Evolutionary conservation across 1,140 invertebrate species (phyloP).

Genomic region (Trinorchestia longiramus): DNA sequence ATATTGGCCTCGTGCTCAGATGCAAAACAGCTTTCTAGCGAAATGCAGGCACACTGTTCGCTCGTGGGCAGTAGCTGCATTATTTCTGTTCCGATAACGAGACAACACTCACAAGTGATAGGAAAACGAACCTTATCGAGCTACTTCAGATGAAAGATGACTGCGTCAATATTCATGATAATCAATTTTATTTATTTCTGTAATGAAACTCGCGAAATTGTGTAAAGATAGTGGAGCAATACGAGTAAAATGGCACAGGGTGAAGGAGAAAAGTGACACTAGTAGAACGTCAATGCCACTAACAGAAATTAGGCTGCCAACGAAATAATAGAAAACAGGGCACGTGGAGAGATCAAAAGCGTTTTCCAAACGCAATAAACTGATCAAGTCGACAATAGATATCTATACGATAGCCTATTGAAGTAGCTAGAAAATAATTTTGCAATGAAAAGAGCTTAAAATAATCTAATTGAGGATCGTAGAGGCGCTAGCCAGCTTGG

Average conservation of each 20-base stretch:
- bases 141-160: not conserved
- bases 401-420: not conserved
- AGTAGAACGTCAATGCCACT: no score
- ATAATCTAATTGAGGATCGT: not conserved
- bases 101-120: not conserved
- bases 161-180: not conserved
- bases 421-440: not conserved
- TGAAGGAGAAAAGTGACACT: no score
- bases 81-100: not conserved
- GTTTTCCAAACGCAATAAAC: not conserved
- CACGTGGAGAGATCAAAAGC: not conserved
- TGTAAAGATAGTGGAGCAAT: not conserved
- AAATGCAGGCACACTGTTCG: no score
- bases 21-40: no score
- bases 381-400: not conserved
- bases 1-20: no score
- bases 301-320: not conserved
- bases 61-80: not conserved
- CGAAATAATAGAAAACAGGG: not conserved
- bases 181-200: not conserved
- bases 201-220: not conserved
- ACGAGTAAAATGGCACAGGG: not conserved
- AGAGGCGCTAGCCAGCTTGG: not conserved
- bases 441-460: not conserved
- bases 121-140: slow-evolving; percentile 6